Evolutionary conservation across 2,888 invertebrate species (phyloP), one percentile per base, ranked within the genome.

Genomic region (Orthosia cruda): DNA sequence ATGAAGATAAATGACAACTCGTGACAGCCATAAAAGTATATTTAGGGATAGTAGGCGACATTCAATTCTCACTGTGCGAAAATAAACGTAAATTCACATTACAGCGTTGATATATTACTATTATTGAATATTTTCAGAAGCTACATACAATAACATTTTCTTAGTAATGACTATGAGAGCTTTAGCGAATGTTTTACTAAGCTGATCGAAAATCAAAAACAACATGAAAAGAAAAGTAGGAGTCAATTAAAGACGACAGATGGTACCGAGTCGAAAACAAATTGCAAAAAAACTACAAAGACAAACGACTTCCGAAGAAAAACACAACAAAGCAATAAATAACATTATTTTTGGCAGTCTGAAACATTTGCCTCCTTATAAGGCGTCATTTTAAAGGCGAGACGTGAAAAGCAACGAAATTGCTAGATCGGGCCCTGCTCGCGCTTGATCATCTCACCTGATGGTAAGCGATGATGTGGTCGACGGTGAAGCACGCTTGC

Each of bases 1-100:
- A 81, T 80, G 76, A 84, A 81, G 81, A 80, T 81, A 84, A 80
- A 81, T 80, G 75, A 84, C 40, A 71, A 71, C 76, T 81, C 81
- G 68, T 71, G 84, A 71, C 68, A 57, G 50, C 75, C 81, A 69
- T 81, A 81, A 81, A 84, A 80, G 71, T 84, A 84, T 84, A 81
- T 81, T 80, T 80, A 81, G 64, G 68, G 68, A 71, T 75, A 59
- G 81, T 80, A 75, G 59, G 40, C 67, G 70, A 80, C 75, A 66
- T 81, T 81, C 81, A 84, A 81, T 81, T 84, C 71, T 75, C 81
- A 71, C 64, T 50, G 67, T 61, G 54, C 68, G 65, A 58, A 69
- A 65, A 23, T 73, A 66, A 20, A 66, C 47, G 66, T 81, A 79
- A 69, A 81, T 83, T 83, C 65, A 73, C 54, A 63, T 83, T 73